Conservation (phyloP, 2,797 vertebrate genomes). For the Tolypeutes matacus region DNA sequence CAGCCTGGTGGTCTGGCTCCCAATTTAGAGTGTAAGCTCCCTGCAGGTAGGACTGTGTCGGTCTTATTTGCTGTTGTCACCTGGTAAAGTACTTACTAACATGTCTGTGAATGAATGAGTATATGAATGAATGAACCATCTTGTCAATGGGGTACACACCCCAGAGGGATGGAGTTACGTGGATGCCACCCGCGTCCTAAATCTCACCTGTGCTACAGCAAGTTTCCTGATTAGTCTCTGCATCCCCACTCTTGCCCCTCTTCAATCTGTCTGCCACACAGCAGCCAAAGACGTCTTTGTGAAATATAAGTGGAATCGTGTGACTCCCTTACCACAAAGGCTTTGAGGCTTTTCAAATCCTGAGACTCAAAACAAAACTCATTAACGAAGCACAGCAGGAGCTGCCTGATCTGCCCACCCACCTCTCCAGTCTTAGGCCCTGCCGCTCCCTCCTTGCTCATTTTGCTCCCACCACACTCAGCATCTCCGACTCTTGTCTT, state of each 20-base stretch:
- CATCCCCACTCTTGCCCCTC: neutral
- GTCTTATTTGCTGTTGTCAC: neutral
- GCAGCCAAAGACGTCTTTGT: neutral
- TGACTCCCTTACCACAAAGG: neutral
- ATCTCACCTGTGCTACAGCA: neutral
- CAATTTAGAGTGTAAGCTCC: neutral
- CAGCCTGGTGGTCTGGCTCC: neutral
- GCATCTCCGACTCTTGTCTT: neutral
- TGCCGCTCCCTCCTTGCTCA: fast-evolving
- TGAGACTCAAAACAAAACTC: neutral
- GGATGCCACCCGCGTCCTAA: fast-evolving
- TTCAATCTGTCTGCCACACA: neutral
- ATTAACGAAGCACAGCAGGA: neutral
- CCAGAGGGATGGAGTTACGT: neutral
- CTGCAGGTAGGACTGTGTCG: neutral
- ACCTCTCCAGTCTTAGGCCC: neutral
- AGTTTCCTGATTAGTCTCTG: neutral
- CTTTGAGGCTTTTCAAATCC: neutral
- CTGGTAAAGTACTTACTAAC: neutral
- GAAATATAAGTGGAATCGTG: neutral
- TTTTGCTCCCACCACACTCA: neutral
- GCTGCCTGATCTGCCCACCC: neutral
- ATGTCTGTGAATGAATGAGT: neutral
- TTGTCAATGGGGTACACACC: neutral
- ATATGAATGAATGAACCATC: neutral